Evolutionary conservation across 2,888 invertebrate species (phyloP), one percentile per base, ranked within the genome.

Genomic region (Gymnocheta viridis): DNA sequence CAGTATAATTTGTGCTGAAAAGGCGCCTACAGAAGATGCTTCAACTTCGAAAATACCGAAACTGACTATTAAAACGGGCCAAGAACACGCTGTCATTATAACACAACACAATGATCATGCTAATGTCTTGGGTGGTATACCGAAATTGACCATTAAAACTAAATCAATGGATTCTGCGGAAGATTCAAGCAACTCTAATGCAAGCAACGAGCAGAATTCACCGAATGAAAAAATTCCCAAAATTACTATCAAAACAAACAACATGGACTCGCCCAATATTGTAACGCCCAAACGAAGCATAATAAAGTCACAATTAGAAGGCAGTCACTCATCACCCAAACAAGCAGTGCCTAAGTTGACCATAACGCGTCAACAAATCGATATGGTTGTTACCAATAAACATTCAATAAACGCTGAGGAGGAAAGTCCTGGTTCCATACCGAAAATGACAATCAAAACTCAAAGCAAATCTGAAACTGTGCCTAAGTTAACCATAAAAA

Each of bases 21-120:
- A 80, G 2, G 58, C 60, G 10, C 24, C 85, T 12, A 32, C 80
- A 27, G 74, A 85, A 73, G 70, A 82, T 22, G 49, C 69, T 6
- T 29, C 66, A 6, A 60, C 32, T 7, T 85, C 84, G 7, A 89
- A 89, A 84, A 89, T 91, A 86, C 91, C 91, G 78, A 91, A 94
- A 93, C 89, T 93, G 92, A 87, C 92, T 38, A 91, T 91, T 44
- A 94, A 87, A 87, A 91, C 89, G 49, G 89, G 88, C 22, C 89
- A 88, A 38, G 89, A 89, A 56, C 91, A 92, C 89, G 93, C 92
- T 88, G 93, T 94, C 91, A 90, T 93, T 88, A 87, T 92, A 92
- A 88, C 90, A 27, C 90, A 90, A 80, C 88, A 87, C 62, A 88
- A 85, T 78, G 90, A 91, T 67, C 54, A 69, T 69, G 14, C 47